phyloP scores from a whole-genome alignment of 64 coral and sea anemone species.

The Porites australiensis region DNA sequence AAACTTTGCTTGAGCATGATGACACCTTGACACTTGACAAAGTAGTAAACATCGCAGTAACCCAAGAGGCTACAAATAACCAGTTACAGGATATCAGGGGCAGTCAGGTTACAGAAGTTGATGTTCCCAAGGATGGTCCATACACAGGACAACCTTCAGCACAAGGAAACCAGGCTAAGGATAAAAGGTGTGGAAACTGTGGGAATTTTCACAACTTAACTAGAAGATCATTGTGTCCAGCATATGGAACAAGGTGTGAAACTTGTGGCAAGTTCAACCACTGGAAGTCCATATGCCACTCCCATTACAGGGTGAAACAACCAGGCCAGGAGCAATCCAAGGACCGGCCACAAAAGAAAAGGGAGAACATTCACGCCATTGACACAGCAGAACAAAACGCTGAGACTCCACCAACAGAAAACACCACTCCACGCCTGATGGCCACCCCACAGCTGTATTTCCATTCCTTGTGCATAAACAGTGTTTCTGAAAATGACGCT shows the following conservation, averaged over 20 bases:
- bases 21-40: constrained; percentile 49
- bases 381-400: too few species aligned
- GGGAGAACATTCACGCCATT: neutral
- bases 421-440: constrained; percentile 25
- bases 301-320: neutral
- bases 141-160: too few species aligned
- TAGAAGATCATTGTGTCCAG: constrained; percentile 45
- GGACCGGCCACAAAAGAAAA: neutral
- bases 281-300: constrained; percentile 47
- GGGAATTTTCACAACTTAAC: neutral
- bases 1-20: constrained; percentile 77
- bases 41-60: constrained; percentile 68
- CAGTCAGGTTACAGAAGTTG: neutral
- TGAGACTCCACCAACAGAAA: too few species aligned
- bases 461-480: constrained; percentile 27
- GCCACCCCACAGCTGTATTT: constrained; percentile 52
- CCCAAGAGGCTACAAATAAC: constrained; percentile 58
- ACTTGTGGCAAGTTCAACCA: constrained; percentile 59
- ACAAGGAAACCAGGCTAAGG: too few species aligned
- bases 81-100: constrained; percentile 66
- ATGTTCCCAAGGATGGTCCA: neutral
- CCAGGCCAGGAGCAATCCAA: too few species aligned
- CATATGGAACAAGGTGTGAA: constrained; percentile 50
- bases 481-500: neutral
- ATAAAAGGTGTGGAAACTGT: neutral